phyloP scores from a whole-genome alignment of 2,888 invertebrate genomes.

The Apomyelois bistriatella region DNA sequence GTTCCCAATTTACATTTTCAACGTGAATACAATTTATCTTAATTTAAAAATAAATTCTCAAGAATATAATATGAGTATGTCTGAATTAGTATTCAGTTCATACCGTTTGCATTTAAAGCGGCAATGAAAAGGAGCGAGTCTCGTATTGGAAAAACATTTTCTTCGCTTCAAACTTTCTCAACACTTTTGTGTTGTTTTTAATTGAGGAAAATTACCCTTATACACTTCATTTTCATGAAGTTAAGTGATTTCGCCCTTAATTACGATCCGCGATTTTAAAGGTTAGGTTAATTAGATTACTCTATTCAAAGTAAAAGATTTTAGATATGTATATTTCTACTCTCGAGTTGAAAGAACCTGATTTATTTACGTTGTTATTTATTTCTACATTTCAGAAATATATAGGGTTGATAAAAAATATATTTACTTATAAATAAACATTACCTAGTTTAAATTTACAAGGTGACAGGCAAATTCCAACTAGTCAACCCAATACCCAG shows the following conservation, averaged over 20 bases:
- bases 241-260: conserved; percentile 15
- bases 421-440: no score
- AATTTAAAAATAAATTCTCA: no score
- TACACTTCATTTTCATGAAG: conserved; percentile 19
- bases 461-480: no score
- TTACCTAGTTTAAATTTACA: no score
- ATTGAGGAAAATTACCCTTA: conserved; percentile 35
- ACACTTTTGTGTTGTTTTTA: conserved; percentile 50
- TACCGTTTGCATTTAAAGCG: conserved; percentile 53
- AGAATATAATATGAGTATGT: conserved; percentile 23
- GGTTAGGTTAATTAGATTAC: not conserved
- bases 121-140: conserved; percentile 46
- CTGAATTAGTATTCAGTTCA: conserved; percentile 53
- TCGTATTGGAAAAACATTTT: conserved; percentile 56
- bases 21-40: no score
- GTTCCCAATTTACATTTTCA: no score
- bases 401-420: no score
- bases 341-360: no score
- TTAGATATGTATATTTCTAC: not conserved
- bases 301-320: not conserved
- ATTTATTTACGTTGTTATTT: no score
- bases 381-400: no score
- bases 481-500: no score
- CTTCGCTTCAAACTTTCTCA: conserved; percentile 40
- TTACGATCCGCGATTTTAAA: conserved; percentile 6